Percentiles rank a stretch among this genome's conserved stretches.
Conservation (phyloP, 30 jellyfish, hydroid and myxozoan genomes). For the Sanderia malayensis region DNA sequence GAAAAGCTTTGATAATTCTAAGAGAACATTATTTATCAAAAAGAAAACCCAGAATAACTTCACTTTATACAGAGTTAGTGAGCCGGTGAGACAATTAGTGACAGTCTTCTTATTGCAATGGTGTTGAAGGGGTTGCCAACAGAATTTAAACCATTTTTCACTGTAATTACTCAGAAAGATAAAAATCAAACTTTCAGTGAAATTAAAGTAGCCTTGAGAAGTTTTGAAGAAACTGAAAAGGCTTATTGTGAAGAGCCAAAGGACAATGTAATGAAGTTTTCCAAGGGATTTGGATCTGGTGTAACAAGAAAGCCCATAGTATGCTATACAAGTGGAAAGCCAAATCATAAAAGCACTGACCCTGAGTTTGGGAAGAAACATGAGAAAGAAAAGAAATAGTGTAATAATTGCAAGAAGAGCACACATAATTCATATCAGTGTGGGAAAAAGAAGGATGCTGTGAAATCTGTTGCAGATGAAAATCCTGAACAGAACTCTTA, state of each 20-base stretch:
- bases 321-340: constrained; percentile 32
- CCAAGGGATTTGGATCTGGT: background rate
- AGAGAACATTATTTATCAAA: constrained; percentile 26
- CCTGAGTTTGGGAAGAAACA: background rate
- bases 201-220: constrained; percentile 28
- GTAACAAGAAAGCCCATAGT: constrained; percentile 9
- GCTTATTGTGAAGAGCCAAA: constrained; percentile 1
- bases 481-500: constrained; percentile 10
- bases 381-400: constrained; percentile 4
- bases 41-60: constrained; percentile 17
- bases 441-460: constrained; percentile 20
- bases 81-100: constrained; percentile 41
- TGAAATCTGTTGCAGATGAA: constrained; percentile 9
- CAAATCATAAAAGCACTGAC: constrained; percentile 18
- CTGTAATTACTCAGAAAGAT: constrained; percentile 41
- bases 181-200: constrained; percentile 15
- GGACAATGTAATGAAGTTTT: background rate
- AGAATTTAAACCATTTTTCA: constrained; percentile 35
- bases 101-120: constrained; percentile 47
- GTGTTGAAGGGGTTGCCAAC: constrained; percentile 50
- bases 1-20: constrained; percentile 19
- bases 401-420: constrained; percentile 5
- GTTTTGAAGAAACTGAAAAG: constrained; percentile 41
- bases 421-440: constrained; percentile 20
- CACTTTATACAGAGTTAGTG: constrained; percentile 24